These are phyloP conservation scores for Eupleurogrammus muticus DNA, from an alignment of 2,797 vertebrate genomes.

Conservation along the genomic window DNA sequence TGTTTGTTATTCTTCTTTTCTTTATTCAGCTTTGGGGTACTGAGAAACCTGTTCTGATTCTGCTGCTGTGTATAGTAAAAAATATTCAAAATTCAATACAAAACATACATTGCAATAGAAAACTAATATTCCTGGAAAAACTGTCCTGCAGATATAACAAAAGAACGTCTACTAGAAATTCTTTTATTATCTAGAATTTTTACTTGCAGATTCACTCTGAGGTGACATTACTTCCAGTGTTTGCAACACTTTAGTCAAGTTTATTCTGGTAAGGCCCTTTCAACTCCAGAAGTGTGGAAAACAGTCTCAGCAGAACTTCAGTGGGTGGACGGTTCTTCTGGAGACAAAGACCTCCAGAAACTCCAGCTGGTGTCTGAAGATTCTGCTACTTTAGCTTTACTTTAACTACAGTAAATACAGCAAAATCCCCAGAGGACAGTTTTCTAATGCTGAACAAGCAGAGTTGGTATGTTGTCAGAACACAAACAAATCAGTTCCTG, in stretches of 20 bases:
- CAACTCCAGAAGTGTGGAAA: background rate
- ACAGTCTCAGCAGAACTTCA: background rate
- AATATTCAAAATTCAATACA: no score
- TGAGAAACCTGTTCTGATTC: no score
- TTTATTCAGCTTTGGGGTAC: no score
- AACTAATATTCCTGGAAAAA: no score
- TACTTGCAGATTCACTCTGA: background rate
- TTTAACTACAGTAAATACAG: background rate
- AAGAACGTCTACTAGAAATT: no score
- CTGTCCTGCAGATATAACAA: no score
- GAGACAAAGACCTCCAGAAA: background rate
- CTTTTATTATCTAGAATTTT: no score
- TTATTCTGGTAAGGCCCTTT: background rate
- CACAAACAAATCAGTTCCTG: conserved; percentile 18
- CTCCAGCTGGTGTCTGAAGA: background rate
- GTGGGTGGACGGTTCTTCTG: background rate
- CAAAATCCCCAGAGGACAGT: background rate
- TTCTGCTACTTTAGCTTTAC: background rate
- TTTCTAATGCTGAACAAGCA: background rate
- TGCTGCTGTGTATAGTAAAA: no score
- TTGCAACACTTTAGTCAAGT: background rate
- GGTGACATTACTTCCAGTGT: no score
- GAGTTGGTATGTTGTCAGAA: background rate
- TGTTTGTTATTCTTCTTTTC: no score
- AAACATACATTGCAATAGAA: no score